These are phyloP conservation scores for Euthynnus affinis DNA, from an alignment of 2,797 vertebrate species.

Conservation along the genomic window DNA sequence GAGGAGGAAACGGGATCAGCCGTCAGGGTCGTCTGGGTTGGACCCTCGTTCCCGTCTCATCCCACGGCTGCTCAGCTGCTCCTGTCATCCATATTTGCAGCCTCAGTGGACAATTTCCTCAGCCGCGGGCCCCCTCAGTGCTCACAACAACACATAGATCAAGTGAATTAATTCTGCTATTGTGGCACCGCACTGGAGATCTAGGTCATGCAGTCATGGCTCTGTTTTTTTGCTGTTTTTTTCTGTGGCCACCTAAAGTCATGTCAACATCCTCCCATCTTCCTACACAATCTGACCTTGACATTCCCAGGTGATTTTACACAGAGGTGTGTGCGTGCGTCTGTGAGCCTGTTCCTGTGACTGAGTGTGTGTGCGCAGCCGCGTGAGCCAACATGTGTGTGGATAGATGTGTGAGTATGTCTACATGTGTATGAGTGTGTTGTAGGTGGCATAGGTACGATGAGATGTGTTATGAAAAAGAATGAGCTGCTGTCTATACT, in stretches of 20 bases:
- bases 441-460: conserved; percentile 61
- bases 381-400: conserved; percentile 10
- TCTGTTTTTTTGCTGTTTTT: conserved; percentile 10
- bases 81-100: conserved; percentile 83
- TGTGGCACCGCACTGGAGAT: conserved; percentile 79
- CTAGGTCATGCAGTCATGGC: conserved; percentile 80
- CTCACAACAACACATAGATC: conserved; percentile 82
- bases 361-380: conserved; percentile 1
- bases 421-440: conserved; percentile 23
- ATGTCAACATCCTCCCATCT: conserved; percentile 69
- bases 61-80: conserved; percentile 80
- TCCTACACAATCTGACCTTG: conserved; percentile 79
- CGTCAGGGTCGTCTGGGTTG: conserved; percentile 63
- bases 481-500: conserved; percentile 73
- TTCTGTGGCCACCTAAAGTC: conserved; percentile 57
- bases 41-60: conserved; percentile 68
- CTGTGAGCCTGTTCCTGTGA: conserved; percentile 12
- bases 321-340: conserved; percentile 52
- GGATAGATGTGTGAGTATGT: conserved; percentile 6
- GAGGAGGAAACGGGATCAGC: conserved; percentile 70
- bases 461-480: conserved; percentile 56
- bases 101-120: conserved; percentile 83
- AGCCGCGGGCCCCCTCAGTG: conserved; percentile 72
- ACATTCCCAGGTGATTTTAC: conserved; percentile 79
- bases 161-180: conserved; percentile 85